Conservation (phyloP, 2,113 vertebrate species). For the Mirounga angustirostris region DNA sequence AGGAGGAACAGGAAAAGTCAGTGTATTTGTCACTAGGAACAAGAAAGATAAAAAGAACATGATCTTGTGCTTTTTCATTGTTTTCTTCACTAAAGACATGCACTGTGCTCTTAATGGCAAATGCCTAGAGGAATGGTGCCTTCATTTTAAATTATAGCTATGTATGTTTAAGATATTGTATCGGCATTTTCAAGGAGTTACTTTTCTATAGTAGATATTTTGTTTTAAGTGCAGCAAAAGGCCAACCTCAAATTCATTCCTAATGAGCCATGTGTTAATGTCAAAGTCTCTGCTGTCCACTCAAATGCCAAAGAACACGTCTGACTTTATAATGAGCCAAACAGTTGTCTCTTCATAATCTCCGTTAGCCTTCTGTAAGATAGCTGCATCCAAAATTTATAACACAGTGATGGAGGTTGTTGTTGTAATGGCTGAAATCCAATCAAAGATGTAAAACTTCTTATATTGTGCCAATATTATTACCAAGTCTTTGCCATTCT, state of each 20-base stretch:
- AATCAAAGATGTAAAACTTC: constrained; percentile 82
- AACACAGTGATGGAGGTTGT: constrained; percentile 73
- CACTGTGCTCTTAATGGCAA: constrained; percentile 63
- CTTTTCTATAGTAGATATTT: constrained; percentile 78
- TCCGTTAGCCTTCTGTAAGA: constrained; percentile 87
- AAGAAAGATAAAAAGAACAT: constrained; percentile 59
- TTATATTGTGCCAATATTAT: constrained; percentile 78
- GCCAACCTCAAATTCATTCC: constrained; percentile 84
- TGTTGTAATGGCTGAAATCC: constrained; percentile 81
- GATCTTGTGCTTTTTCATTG: constrained; percentile 51
- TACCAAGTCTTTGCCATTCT: constrained; percentile 78
- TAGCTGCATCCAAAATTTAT: constrained; percentile 87
- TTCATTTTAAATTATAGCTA: constrained; percentile 80
- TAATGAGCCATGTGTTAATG: constrained; percentile 87
- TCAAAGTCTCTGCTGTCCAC: constrained; percentile 87
- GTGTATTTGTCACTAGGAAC: constrained; percentile 39
- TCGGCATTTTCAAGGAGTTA: constrained; percentile 77
- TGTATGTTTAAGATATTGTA: constrained; percentile 69
- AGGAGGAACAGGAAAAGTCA: constrained; percentile 14
- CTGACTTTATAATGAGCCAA: constrained; percentile 89
- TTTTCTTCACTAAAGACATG: constrained; percentile 31
- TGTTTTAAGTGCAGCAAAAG: constrained; percentile 83
- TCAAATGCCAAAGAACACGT: constrained; percentile 87
- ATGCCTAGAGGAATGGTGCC: constrained; percentile 38
- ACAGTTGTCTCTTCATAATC: constrained; percentile 87